These are phyloP conservation scores for Coronaproctus castanopsis DNA, from an alignment of 2,888 invertebrate species.

Conservation along the genomic window DNA sequence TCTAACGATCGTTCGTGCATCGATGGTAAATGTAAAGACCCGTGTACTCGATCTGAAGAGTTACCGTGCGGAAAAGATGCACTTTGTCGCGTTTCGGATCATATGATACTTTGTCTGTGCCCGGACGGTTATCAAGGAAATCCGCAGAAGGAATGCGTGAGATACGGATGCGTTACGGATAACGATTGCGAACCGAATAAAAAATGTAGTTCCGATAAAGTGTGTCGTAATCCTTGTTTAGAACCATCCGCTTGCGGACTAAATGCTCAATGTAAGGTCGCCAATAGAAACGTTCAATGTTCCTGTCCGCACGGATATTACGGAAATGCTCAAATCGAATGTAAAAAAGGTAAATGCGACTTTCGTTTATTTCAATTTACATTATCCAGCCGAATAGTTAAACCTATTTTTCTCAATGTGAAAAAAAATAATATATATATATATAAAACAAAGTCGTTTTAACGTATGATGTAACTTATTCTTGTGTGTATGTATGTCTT, in stretches of 20 bases:
- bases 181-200: constrained; percentile 59
- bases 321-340: constrained; percentile 47
- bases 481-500: no score
- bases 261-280: constrained; percentile 65
- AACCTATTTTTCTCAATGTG: no score
- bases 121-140: constrained; percentile 61
- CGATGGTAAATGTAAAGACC: constrained; percentile 44
- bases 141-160: constrained; percentile 24
- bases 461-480: background rate
- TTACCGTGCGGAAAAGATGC: constrained; percentile 62
- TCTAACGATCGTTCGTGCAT: constrained; percentile 53
- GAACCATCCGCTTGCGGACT: constrained; percentile 55
- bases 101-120: constrained; percentile 66
- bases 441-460: background rate
- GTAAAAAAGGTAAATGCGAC: constrained; percentile 33
- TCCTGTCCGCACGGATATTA: constrained; percentile 52
- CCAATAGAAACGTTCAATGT: constrained; percentile 53
- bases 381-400: no score
- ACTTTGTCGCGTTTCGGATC: constrained; percentile 54
- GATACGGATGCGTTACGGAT: constrained; percentile 54
- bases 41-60: constrained; percentile 36
- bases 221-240: constrained; percentile 65
- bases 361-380: no score
- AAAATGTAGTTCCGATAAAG: constrained; percentile 43
- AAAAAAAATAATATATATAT: no score